phyloP scores from a whole-genome alignment of 2,888 invertebrate species.

The Caenorhabditis sp. region DNA sequence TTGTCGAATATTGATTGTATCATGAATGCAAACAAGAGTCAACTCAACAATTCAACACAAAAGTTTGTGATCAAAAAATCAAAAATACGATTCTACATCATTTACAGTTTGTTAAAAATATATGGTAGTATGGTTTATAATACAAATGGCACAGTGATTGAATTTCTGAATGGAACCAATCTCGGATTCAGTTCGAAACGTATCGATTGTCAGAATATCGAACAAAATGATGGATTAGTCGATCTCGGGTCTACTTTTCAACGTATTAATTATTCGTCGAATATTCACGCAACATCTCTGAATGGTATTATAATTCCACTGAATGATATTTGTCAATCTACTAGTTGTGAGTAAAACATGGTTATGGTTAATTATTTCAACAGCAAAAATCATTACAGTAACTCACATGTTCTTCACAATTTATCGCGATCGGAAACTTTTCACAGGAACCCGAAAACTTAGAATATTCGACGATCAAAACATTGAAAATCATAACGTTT shows the following conservation, averaged over 20 bases:
- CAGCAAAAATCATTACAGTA: constrained; percentile 14
- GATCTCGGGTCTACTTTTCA: constrained; percentile 19
- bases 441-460: constrained; percentile 30
- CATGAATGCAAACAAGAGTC: constrained; percentile 17
- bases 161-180: constrained; percentile 29
- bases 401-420: constrained; percentile 49
- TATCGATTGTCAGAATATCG: constrained; percentile 19
- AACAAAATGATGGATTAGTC: constrained; percentile 30
- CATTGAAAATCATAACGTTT: background rate
- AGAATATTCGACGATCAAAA: constrained; percentile 20
- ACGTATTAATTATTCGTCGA: background rate
- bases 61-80: too few species aligned
- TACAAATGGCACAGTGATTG: constrained; percentile 15
- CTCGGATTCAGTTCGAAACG: constrained; percentile 26
- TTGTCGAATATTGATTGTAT: constrained; percentile 25
- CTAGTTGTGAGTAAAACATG: background rate
- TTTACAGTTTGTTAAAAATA: background rate
- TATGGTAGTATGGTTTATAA: constrained; percentile 20
- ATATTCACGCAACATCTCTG: background rate
- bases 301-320: constrained; percentile 25
- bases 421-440: constrained; percentile 43
- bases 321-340: constrained; percentile 6
- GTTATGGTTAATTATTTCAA: background rate
- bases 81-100: too few species aligned
- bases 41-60: background rate